Base-by-base conservation (phyloP, 2,888 invertebrate genomes). In the Ephialtes manifestator region DNA sequence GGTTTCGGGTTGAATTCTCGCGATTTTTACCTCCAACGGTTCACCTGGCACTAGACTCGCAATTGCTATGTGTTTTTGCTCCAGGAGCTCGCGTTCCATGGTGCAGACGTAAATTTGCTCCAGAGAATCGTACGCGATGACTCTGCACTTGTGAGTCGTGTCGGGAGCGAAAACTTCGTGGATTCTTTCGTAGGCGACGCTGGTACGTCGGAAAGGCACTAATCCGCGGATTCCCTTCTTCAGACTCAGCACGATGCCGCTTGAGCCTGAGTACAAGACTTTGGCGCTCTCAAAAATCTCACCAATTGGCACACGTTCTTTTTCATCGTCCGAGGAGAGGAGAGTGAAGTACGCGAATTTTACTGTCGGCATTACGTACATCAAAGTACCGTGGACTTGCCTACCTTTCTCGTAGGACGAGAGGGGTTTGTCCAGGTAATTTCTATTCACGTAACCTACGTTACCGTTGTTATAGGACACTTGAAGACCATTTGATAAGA, bases 101-200 rank as follows among this genome's bases (percentile, higher is more conserved):
- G 96, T 95, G 89, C 97, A 96, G 10, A 97, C 95, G 93, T 96
- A 97, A 43, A 95, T 90, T 85, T 95, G 95, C 90, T 97, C 97
- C 63, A 96, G 95, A 35, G 95, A 93, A 92, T 96, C 96, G 94
- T 97, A 97, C 78, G 95, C 95, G 0, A 97, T 91, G 0, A 97
- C 94, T 31, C 97, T 95, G 35, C 95, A 95, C 43, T 91, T 91
- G 84, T 95, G 94, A 31, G 83, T 90, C 2, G 94, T 95, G 95
- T 53, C 95, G 94, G 87, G 94, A 93, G 81, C 92, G 92, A 88
- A 96, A 89, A 46, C 95, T 90, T 85, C 95, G 90, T 83, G 10
- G 13, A 94, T 89, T 82, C 95, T 94, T 18, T 95, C 94, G 20
- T 87, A 90, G 15, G 90, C 88, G 0, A 92, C 86, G 1, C 89